Conservation (phyloP, 2,888 invertebrate genomes). For the Gisinianus flammeolus region DNA sequence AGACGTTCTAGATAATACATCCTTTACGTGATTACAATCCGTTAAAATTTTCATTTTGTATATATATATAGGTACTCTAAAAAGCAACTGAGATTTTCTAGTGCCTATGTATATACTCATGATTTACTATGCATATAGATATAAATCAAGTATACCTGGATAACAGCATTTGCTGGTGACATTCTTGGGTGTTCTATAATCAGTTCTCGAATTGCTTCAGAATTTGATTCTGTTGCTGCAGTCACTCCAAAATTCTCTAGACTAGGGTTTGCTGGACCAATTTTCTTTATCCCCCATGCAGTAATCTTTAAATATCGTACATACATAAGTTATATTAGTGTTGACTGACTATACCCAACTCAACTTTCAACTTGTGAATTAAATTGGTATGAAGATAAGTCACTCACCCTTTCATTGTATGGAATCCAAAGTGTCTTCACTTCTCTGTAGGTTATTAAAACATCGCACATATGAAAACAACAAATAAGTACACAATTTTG, state of each 20-base stretch:
- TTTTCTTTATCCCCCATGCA: slow-evolving; percentile 45
- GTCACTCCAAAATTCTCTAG: slow-evolving; percentile 38
- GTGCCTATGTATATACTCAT: too few relatives aligned
- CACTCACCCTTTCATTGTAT: slow-evolving; percentile 42
- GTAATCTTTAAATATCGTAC: slow-evolving; percentile 44
- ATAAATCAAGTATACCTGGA: background rate
- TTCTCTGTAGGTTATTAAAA: too few relatives aligned
- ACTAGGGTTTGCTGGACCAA: slow-evolving; percentile 43
- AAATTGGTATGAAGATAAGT: background rate
- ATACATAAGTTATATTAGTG: too few relatives aligned
- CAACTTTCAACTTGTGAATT: background rate
- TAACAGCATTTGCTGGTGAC: background rate
- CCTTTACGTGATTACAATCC: too few relatives aligned
- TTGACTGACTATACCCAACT: too few relatives aligned
- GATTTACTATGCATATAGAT: too few relatives aligned
- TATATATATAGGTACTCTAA: too few relatives aligned
- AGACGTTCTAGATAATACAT: background rate
- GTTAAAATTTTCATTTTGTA: too few relatives aligned
- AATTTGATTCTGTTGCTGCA: slow-evolving; percentile 7
- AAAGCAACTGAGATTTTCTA: too few relatives aligned
- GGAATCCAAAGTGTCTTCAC: slow-evolving; percentile 43
- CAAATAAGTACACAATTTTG: too few relatives aligned
- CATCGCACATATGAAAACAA: too few relatives aligned
- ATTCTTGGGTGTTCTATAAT: slow-evolving; percentile 4
- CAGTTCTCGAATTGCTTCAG: background rate